phyloP scores from a whole-genome alignment of 2,888 invertebrate genomes.

The Micoletzkya japonica region DNA sequence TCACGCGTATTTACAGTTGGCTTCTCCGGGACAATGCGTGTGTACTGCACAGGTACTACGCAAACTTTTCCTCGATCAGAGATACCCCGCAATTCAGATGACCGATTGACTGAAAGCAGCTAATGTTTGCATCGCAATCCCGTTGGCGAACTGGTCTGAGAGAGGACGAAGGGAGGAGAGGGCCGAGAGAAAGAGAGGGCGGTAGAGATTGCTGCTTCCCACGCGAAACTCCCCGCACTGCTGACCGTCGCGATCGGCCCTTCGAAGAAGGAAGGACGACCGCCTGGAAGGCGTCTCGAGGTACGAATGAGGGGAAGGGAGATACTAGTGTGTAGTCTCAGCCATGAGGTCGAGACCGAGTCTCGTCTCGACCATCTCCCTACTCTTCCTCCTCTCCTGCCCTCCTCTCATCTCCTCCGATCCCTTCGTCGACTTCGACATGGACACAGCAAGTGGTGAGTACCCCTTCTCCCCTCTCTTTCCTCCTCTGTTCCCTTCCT shows the following conservation, averaged over 20 bases:
- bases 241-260: not conserved
- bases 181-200: not conserved
- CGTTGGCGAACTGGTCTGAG: conserved; percentile 28
- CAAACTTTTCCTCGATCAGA: too few species aligned
- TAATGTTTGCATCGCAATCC: conserved; percentile 25
- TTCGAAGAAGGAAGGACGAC: not conserved
- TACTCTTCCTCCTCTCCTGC: not conserved
- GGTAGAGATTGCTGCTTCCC: not conserved
- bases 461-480: not conserved
- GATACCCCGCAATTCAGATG: too few species aligned
- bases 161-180: conserved; percentile 10
- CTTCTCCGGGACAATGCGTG: too few species aligned
- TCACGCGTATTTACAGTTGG: too few species aligned
- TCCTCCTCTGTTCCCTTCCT: not conserved
- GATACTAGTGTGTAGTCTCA: too few species aligned
- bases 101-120: not conserved
- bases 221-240: not conserved
- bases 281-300: not conserved
- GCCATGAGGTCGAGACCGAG: not conserved
- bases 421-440: conserved; percentile 4
- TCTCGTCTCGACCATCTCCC: not conserved
- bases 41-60: too few species aligned
- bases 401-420: not conserved
- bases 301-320: too few species aligned
- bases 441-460: conserved; percentile 22